Percentiles rank a stretch among this genome's conserved stretches.
phyloP scores from a whole-genome alignment of 1,140 invertebrate species.

The Doryteuthis pealeii region DNA sequence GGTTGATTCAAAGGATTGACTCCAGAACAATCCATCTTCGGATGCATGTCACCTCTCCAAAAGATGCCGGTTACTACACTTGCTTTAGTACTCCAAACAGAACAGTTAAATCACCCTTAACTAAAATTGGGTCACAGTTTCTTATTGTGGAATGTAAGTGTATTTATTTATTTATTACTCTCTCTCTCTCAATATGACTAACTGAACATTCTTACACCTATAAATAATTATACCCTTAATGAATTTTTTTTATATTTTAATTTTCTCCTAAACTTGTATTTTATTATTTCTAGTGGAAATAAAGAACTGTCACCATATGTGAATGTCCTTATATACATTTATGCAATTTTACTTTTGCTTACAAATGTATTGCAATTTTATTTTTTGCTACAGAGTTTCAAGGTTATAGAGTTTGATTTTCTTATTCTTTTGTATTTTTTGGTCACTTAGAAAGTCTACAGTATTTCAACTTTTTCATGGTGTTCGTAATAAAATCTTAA shows the following conservation, averaged over 20 bases:
- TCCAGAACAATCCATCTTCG: constrained; percentile 28
- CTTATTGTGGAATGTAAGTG: constrained; percentile 34
- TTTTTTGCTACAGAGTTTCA: no score
- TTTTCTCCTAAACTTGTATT: not conserved
- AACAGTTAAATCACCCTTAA: not conserved
- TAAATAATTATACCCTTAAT: not conserved
- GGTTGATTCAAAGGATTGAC: constrained; percentile 16
- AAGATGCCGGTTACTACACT: constrained; percentile 28
- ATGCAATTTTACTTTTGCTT: no score
- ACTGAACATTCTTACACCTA: not conserved
- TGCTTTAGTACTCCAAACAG: constrained; percentile 20
- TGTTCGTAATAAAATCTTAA: no score
- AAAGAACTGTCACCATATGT: not conserved
- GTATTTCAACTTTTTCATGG: no score
- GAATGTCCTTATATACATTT: no score
- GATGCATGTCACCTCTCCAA: constrained; percentile 17
- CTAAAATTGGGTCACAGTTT: constrained; percentile 29
- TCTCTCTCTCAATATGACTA: not conserved
- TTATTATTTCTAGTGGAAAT: not conserved
- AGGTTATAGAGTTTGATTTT: no score
- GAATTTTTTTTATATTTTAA: not conserved
- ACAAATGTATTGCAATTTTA: no score
- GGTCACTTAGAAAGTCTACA: no score
- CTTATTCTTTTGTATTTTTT: no score
- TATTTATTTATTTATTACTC: not conserved